Base-by-base conservation (phyloP, 2,113 vertebrate species). In the Erythrocercus mccallii region DNA sequence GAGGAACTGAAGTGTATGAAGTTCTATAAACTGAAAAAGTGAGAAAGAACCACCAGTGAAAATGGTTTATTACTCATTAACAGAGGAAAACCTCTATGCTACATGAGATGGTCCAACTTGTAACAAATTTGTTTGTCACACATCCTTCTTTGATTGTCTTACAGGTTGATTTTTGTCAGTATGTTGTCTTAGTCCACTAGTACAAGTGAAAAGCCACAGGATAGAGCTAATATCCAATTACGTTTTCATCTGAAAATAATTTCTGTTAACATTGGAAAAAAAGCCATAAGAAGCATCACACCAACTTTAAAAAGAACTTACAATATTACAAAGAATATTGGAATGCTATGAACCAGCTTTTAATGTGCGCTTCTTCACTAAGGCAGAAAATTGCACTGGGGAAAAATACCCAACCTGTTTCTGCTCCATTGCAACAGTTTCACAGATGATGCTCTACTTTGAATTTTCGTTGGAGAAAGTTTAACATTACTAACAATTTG, bases 341-440 rank as follows among this genome's bases (percentile, higher is more conserved):
- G 73, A 91, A 93, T 81, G 64, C 42, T 90, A 12, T 83, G 82
- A 94, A 66, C 38, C n/a, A 95, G 80, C 18, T 95, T 96, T 90
- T 96, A 96, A 95, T 85, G 51, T 74, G 45, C 76, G 66, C 73
- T 81, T 96, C 70, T 94, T 88, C 76, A 77, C 92, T 95, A 95
- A 91, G 76, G 95, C 81, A 96, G 96, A 96, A 97, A 97, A 97
- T 97, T 96, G 80, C 83, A 65, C 44, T 69, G 86, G 60, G 84
- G n/a, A 84, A 85, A 96, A 88, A 81, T 56, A 89, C 31, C 40
- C 78, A 56, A n/a, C 70, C 64, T 62, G 28, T 91, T 97, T 96
- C 91, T 95, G 85, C 85, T 96, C 61, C 72, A 64, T 77, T 94
- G 95, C 88, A 89, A 51, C 54, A 79, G 81, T 94, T 95, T 92